Evolutionary conservation across 2,888 invertebrate species (phyloP).

Genomic region (Macrostomum cliftonense): DNA sequence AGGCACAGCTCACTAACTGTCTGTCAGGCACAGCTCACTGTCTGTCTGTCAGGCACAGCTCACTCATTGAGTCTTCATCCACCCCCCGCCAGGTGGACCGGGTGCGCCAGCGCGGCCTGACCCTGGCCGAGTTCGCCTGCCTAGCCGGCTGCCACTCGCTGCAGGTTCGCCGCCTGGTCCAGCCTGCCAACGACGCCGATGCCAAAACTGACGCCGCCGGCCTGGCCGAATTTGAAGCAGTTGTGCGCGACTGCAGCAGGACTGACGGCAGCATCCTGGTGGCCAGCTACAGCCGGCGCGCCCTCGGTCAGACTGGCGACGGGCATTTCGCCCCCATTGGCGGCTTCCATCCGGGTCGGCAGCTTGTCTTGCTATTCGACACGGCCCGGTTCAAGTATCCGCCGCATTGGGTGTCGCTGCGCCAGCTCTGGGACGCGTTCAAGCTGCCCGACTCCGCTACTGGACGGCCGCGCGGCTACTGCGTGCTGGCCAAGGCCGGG

Average conservation of each 20-base stretch:
- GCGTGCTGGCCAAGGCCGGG: not conserved
- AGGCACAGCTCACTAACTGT: no score
- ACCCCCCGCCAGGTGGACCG: not conserved
- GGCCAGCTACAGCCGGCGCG: conserved; percentile 26
- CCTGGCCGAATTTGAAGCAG: conserved; percentile 15
- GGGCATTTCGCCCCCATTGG: conserved; percentile 36
- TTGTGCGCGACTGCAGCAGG: conserved; percentile 14
- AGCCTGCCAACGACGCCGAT: conserved; percentile 9
- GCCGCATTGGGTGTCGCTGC: conserved; percentile 33
- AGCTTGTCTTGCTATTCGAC: conserved; percentile 33
- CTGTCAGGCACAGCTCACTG: no score
- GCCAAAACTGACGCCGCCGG: conserved; percentile 11
- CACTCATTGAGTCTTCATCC: not conserved
- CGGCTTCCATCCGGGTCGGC: conserved; percentile 29
- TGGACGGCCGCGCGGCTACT: conserved; percentile 14
- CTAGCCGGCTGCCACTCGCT: conserved; percentile 34
- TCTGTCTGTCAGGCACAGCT: no score
- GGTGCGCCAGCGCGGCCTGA: conserved; percentile 26
- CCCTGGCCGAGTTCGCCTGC: conserved; percentile 30
- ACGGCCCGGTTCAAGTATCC: conserved; percentile 38
- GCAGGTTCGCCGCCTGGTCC: conserved; percentile 15
- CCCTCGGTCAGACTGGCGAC: conserved; percentile 32
- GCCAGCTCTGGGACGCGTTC: conserved; percentile 29
- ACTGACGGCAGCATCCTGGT: conserved; percentile 17
- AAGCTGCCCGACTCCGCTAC: conserved; percentile 23